Percentiles rank a stretch among this genome's conserved stretches.
phyloP scores from a whole-genome alignment of 2,888 invertebrate species.

The Lycia hirtaria region DNA sequence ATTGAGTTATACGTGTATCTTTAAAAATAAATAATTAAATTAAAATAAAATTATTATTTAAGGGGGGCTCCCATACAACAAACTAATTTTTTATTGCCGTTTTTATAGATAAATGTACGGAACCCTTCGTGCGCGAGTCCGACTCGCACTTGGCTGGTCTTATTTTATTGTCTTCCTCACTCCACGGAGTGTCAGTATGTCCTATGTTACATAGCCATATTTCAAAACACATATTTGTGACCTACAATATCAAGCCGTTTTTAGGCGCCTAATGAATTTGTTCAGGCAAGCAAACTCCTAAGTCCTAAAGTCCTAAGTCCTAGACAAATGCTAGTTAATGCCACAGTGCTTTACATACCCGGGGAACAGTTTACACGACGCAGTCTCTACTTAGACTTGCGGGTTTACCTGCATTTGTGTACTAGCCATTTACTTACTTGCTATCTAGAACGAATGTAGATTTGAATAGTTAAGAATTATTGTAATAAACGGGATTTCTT shows the following conservation, averaged over 20 bases:
- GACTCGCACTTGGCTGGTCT: too few species aligned
- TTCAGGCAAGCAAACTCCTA: slow-evolving; percentile 8
- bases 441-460: background rate
- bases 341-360: slow-evolving; percentile 5
- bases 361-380: slow-evolving; percentile 5
- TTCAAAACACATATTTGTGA: background rate
- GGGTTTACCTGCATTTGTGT: background rate
- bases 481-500: too few species aligned
- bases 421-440: background rate
- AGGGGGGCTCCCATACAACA: too few species aligned
- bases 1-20: too few species aligned
- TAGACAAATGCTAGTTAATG: background rate
- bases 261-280: slow-evolving; percentile 11
- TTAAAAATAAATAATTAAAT: too few species aligned
- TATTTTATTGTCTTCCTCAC: too few species aligned
- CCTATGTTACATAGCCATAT: background rate
- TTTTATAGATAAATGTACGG: too few species aligned
- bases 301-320: slow-evolving; percentile 5
- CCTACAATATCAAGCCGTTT: background rate
- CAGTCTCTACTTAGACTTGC: background rate
- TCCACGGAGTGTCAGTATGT: too few species aligned
- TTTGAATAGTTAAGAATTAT: background rate
- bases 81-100: too few species aligned
- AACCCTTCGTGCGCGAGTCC: too few species aligned
- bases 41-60: too few species aligned